Percentiles rank a stretch among this genome's conserved stretches.
phyloP scores from a whole-genome alignment of 2,888 invertebrate species.

The Tipula confusa region DNA sequence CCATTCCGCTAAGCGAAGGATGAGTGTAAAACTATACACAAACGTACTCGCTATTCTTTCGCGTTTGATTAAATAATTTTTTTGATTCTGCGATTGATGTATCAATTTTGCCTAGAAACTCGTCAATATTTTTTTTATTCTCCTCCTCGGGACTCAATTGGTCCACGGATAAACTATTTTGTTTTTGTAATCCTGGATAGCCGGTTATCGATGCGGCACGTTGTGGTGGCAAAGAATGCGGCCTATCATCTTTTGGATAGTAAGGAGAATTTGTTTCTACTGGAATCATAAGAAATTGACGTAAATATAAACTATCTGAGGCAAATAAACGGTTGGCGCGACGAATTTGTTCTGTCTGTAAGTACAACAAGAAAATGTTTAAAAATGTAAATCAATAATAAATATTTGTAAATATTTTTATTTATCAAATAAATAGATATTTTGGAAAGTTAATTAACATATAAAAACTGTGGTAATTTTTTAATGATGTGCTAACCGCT shows the following conservation, averaged over 20 bases:
- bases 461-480: neutral
- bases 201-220: slow-evolving; percentile 59
- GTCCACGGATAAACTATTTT: slow-evolving; percentile 50
- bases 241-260: slow-evolving; percentile 56
- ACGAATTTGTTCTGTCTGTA: slow-evolving; percentile 90
- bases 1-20: neutral
- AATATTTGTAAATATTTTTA: neutral
- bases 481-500: neutral
- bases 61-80: slow-evolving; percentile 74
- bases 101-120: slow-evolving; percentile 79
- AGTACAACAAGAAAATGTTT: slow-evolving; percentile 40
- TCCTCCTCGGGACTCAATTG: slow-evolving; percentile 64
- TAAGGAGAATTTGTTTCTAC: slow-evolving; percentile 62
- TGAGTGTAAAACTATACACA: slow-evolving; percentile 50
- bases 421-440: neutral
- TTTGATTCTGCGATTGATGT: slow-evolving; percentile 78
- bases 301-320: slow-evolving; percentile 86
- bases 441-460: neutral
- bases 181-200: slow-evolving; percentile 39
- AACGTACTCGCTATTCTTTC: slow-evolving; percentile 70
- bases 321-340: slow-evolving; percentile 88
- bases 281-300: slow-evolving; percentile 84
- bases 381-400: neutral
- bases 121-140: slow-evolving; percentile 69
- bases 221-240: slow-evolving; percentile 49